Evolutionary conservation across 2,113 vertebrate genomes (phyloP), one percentile per base, ranked within the genome.

Genomic region (Coptodon rendalli): DNA sequence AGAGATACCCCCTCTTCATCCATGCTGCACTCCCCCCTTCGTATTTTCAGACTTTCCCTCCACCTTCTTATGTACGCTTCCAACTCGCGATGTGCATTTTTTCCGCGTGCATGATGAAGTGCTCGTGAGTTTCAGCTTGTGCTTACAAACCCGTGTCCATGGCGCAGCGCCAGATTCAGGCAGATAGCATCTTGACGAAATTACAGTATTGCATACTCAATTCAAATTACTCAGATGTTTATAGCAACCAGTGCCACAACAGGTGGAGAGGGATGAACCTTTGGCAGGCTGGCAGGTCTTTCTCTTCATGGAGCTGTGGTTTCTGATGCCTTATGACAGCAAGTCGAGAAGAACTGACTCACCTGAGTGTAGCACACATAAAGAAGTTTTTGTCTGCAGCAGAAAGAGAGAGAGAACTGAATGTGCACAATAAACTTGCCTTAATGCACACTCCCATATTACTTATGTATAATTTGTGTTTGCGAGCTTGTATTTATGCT

Each of bases 161-260:
- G 97, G 97, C 97, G 36, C 3, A 0, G 16, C 34, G 97, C 98
- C 98, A 98, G 95, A 93, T 53, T 40, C 63, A 81, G 90, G 86
- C 86, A 95, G 97, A 98, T 99, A 98, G 96, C 94, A 99, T 99
- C 97, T 97, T 92, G 93, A 96, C 97, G 97, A 97, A 98, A 98
- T 97, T 97, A 97, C 96, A 96, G 95, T 96, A 97, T 97, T 96
- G 96, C 97, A 97, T 97, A 96, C 95, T 97, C 97, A 89, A 97
- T 97, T 97, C 96, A 97, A 97, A 98, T 97, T 27, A 68, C 86
- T 96, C 61, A 90, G 10, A 61, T 99, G 99, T 99, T 99, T 98
- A 98, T 99, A 99, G 99, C 98, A 99, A 99, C 98, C 88, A 95
- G 94, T 89, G 92, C 96, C 97, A 98, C 95, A 99, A 99, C 98